phyloP scores from a whole-genome alignment of 23 tunicate species.

The Botrylloides violaceus region DNA sequence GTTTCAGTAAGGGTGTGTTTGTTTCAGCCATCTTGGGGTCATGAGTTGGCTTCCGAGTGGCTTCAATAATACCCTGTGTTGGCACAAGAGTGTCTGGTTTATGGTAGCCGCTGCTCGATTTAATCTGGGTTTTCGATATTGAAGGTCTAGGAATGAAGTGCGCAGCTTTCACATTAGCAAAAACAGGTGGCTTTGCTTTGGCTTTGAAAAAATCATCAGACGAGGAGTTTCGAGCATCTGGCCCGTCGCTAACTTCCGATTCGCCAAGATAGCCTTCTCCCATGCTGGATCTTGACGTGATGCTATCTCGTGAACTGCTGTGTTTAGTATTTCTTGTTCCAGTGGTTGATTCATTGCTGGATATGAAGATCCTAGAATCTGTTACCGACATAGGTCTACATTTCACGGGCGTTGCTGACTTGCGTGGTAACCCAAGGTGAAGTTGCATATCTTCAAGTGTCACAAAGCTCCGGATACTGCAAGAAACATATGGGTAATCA shows the following conservation, averaged over 20 bases:
- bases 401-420: background rate
- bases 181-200: background rate
- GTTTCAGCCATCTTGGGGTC: background rate
- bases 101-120: background rate
- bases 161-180: background rate
- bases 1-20: background rate
- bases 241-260: slow-evolving; percentile 19
- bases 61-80: background rate
- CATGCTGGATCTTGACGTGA: slow-evolving; percentile 4
- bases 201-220: background rate
- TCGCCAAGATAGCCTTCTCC: slow-evolving; percentile 19
- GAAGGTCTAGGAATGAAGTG: background rate
- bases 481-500: background rate
- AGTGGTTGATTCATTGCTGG: slow-evolving; percentile 24
- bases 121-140: background rate
- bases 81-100: background rate
- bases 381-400: background rate
- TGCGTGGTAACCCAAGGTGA: background rate
- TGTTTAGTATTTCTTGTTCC: slow-evolving; percentile 11
- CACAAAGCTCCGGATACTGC: slow-evolving; percentile 6
- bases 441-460: background rate
- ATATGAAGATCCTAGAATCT: slow-evolving; percentile 7
- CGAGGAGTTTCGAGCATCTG: background rate
- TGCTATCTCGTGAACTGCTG: slow-evolving; percentile 8
- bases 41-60: background rate